These are phyloP conservation scores for Lepus timidus DNA, from an alignment of 2,113 vertebrate genomes.

Conservation along the genomic window DNA sequence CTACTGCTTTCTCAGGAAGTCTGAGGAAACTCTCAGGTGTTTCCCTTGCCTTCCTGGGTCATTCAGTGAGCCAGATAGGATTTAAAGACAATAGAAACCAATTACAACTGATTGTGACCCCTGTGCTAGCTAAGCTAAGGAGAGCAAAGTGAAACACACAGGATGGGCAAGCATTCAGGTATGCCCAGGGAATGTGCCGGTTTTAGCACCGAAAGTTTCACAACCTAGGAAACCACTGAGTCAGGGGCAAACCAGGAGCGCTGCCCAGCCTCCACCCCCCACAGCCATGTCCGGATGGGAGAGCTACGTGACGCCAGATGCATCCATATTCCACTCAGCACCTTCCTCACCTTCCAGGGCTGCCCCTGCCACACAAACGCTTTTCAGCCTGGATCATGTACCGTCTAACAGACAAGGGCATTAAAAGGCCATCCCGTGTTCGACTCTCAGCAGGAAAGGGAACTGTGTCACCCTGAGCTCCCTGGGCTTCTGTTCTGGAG, in stretches of 20 bases:
- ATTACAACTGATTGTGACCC: constrained; percentile 3
- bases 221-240: neutral
- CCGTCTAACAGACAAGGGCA: constrained; percentile 77
- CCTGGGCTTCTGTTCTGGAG: constrained; percentile 74
- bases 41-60: constrained; percentile 25
- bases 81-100: constrained; percentile 46
- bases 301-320: neutral
- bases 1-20: neutral
- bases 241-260: neutral
- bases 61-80: constrained; percentile 11
- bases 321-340: constrained; percentile 75
- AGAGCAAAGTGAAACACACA: neutral
- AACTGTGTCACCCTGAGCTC: constrained; percentile 71
- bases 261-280: neutral
- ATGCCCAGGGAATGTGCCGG: neutral
- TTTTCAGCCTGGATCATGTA: constrained; percentile 45
- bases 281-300: neutral
- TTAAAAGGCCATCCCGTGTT: constrained; percentile 77
- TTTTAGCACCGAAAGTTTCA: neutral
- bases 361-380: neutral
- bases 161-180: neutral
- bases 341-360: constrained; percentile 51
- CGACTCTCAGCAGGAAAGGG: constrained; percentile 74
- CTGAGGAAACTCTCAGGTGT: neutral
- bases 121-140: constrained; percentile 25